A percentile compares a stretch with the other conserved stretches of the same genome.
phyloP scores from a whole-genome alignment of 2,888 invertebrate species.

The Geotrupes spiniger region DNA sequence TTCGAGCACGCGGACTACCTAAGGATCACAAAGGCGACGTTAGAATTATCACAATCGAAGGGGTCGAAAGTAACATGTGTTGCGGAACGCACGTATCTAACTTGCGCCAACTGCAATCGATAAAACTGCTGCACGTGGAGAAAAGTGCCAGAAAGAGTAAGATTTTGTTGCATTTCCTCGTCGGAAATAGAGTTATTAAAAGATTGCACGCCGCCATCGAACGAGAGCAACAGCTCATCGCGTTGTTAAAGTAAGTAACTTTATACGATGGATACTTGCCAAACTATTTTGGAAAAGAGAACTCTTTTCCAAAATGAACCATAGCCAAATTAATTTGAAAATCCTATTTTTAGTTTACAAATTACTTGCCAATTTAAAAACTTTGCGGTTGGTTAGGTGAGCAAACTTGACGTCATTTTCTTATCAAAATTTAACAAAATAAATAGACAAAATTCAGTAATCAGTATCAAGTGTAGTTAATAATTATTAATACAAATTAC shows the following conservation, averaged over 20 bases:
- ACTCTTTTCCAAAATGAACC: background rate
- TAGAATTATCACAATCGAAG: constrained; percentile 72
- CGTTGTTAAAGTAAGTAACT: constrained; percentile 65
- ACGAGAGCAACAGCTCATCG: constrained; percentile 67
- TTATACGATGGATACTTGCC: too few species aligned
- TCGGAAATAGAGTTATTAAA: constrained; percentile 66
- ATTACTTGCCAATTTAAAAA: too few species aligned
- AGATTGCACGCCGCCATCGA: constrained; percentile 61
- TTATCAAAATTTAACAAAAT: too few species aligned
- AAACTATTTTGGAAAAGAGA: background rate
- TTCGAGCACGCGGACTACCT: constrained; percentile 70
- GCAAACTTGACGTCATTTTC: too few species aligned
- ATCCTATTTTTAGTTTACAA: too few species aligned
- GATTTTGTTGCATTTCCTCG: constrained; percentile 65
- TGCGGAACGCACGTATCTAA: constrained; percentile 85
- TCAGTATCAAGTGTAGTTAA: too few species aligned
- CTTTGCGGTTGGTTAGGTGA: too few species aligned
- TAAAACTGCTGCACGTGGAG: constrained; percentile 67
- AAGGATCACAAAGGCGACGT: constrained; percentile 76
- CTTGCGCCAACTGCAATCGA: constrained; percentile 64
- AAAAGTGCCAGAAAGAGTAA: constrained; percentile 70
- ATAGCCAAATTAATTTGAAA: too few species aligned
- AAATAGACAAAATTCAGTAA: too few species aligned
- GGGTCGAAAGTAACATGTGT: constrained; percentile 78
- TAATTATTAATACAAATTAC: too few species aligned